Percentiles rank a stretch among this genome's conserved stretches.
Conservation (phyloP, 1,140 invertebrate genomes). For the Trichogramma pretiosum region DNA sequence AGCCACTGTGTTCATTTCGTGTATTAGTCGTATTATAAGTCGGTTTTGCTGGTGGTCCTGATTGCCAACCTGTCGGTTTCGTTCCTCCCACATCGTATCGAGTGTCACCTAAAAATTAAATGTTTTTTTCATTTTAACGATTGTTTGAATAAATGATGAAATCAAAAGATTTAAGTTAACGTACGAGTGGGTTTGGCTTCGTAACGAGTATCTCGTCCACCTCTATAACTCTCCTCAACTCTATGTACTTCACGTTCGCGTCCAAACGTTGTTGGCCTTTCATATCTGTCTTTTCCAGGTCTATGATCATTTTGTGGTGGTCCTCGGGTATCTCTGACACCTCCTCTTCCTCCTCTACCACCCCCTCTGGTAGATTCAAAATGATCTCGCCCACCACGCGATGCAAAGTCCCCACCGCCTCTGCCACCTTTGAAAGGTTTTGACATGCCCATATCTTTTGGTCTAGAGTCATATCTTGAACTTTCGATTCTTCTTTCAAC, state of each 20-base stretch:
- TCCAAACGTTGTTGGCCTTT: constrained; percentile 33
- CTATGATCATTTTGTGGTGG: constrained; percentile 41
- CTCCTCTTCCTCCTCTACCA: constrained; percentile 7
- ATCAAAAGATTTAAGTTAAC: background rate
- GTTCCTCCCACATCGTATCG: constrained; percentile 42
- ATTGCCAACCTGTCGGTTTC: constrained; percentile 40
- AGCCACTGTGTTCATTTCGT: constrained; percentile 37
- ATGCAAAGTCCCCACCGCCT: constrained; percentile 36
- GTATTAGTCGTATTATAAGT: constrained; percentile 42
- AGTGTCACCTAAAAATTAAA: constrained; percentile 33
- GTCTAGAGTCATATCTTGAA: constrained; percentile 38
- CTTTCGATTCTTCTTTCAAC: constrained; percentile 38
- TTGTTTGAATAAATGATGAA: background rate
- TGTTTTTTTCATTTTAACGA: constrained; percentile 11
- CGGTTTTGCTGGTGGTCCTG: constrained; percentile 38
- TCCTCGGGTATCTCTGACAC: constrained; percentile 8
- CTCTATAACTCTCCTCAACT: constrained; percentile 39
- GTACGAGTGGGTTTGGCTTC: constrained; percentile 26
- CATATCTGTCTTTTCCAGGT: constrained; percentile 42
- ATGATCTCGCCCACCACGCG: no score
- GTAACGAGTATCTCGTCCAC: constrained; percentile 37
- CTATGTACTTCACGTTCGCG: constrained; percentile 41
- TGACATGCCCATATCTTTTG: constrained; percentile 37
- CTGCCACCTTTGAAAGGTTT: constrained; percentile 42
- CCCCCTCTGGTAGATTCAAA: no score